Percentiles rank a stretch among this genome's conserved stretches.
Evolutionary conservation across 1,140 invertebrate species (phyloP).

Genomic region (Trachelipus rathkii): DNA sequence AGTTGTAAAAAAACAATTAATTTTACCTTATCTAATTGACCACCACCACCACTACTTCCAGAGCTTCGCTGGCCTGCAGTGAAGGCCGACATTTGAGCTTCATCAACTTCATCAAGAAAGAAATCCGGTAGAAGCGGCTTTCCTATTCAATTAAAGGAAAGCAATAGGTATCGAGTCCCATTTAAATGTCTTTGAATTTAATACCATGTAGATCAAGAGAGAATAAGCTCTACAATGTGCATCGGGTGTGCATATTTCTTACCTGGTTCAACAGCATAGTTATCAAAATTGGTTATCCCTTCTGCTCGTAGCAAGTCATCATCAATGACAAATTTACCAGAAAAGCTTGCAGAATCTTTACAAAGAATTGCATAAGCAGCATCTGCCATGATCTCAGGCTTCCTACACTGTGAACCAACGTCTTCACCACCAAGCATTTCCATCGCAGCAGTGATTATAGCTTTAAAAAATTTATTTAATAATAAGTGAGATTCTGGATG

Average conservation of each 20-base stretch:
- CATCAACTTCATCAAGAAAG: conserved; percentile 68
- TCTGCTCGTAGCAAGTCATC: conserved; percentile 77
- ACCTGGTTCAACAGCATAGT: conserved; percentile 80
- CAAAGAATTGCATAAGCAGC: too few species aligned
- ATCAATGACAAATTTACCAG: too few species aligned
- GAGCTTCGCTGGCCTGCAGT: conserved; percentile 8
- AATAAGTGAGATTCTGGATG: too few species aligned
- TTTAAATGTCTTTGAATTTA: too few species aligned
- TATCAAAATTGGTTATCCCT: conserved; percentile 76
- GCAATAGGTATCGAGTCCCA: background rate
- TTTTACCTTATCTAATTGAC: conserved; percentile 28
- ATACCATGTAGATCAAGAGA: too few species aligned
- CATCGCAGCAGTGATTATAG: too few species aligned
- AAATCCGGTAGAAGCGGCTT: conserved; percentile 77
- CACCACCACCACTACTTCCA: background rate
- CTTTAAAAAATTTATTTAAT: too few species aligned
- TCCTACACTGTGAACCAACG: too few species aligned
- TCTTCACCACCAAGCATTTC: too few species aligned
- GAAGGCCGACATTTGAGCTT: conserved; percentile 37
- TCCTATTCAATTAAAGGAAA: conserved; percentile 10
- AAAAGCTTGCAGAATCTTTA: too few species aligned
- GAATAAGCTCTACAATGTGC: too few species aligned
- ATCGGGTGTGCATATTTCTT: conserved; percentile 44
- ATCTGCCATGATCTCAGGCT: too few species aligned
- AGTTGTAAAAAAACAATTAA: conserved; percentile 21